Evolutionary conservation across 2,797 vertebrate species (phyloP).

Genomic region (Leuciscus waleckii): DNA sequence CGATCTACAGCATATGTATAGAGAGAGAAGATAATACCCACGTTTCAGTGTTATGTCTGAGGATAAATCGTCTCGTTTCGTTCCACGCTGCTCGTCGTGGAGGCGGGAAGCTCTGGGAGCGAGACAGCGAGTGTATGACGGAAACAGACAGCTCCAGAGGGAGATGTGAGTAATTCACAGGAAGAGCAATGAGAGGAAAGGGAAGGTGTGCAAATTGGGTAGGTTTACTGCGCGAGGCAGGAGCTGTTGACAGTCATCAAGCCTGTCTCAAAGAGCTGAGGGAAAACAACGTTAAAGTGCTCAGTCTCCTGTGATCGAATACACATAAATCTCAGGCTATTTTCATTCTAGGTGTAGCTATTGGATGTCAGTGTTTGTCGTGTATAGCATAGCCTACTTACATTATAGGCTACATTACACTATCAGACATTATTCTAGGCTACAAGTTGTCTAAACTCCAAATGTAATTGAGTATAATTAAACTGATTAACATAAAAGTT

Average conservation of each 20-base stretch:
- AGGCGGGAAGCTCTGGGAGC: conserved; percentile 27
- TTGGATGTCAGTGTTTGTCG: neutral
- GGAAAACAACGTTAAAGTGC: conserved; percentile 32
- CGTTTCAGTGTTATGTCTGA: neutral
- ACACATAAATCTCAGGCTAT: neutral
- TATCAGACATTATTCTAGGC: neutral
- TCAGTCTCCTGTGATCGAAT: conserved; percentile 10
- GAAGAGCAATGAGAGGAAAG: conserved; percentile 40
- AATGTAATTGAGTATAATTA: neutral
- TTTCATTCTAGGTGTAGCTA: neutral
- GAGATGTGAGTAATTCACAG: conserved; percentile 54
- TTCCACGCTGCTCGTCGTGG: neutral
- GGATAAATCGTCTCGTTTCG: conserved; percentile 29
- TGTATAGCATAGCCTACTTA: neutral
- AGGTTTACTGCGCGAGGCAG: conserved; percentile 38
- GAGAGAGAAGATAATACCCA: neutral
- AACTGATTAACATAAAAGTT: neutral
- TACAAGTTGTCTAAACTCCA: neutral
- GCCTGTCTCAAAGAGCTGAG: conserved; percentile 34
- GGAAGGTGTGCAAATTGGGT: conserved; percentile 54
- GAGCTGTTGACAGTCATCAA: conserved; percentile 25
- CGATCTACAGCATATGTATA: neutral
- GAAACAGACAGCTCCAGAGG: conserved; percentile 45
- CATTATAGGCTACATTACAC: neutral
- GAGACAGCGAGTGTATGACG: conserved; percentile 28